Conservation (phyloP, 2,113 vertebrate species). For the Chaetops frenatus region DNA sequence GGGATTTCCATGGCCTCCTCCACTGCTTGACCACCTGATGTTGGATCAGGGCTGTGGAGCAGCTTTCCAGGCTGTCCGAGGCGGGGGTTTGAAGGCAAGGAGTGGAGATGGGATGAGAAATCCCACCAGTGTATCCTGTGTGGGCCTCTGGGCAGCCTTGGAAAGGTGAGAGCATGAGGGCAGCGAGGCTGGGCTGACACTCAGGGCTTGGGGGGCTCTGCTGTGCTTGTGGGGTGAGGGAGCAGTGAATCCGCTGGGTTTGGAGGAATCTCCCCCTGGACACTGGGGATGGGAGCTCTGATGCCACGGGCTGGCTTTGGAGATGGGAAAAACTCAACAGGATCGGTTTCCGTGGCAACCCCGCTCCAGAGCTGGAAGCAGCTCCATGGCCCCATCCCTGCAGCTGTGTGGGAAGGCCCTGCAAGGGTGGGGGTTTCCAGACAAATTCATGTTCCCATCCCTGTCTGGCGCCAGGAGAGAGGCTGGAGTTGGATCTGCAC, state of each 20-base stretch:
- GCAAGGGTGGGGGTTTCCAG: not conserved
- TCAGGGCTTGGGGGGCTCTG: not conserved
- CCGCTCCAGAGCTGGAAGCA: not conserved
- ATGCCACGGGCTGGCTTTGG: not conserved
- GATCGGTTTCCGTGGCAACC: not conserved
- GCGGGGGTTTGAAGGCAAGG: fast-evolving
- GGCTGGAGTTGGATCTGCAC: not conserved
- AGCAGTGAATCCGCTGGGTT: not conserved
- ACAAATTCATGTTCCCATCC: not conserved
- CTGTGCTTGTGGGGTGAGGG: not conserved
- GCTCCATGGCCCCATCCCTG: not conserved
- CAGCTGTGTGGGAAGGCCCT: not conserved
- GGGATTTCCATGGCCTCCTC: not conserved
- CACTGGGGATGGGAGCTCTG: not conserved
- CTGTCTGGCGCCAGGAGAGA: too few species aligned
- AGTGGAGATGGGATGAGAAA: not conserved
- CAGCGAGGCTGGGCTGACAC: fast-evolving
- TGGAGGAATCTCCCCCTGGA: not conserved
- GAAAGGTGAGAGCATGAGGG: not conserved
- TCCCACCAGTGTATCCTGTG: not conserved
- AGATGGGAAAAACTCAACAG: not conserved
- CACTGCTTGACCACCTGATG: fast-evolving
- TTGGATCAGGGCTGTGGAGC: not conserved
- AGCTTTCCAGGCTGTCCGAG: not conserved
- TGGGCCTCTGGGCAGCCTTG: not conserved